Conservation (phyloP, 2,888 invertebrate species). For the Zootermopsis nevadensis region DNA sequence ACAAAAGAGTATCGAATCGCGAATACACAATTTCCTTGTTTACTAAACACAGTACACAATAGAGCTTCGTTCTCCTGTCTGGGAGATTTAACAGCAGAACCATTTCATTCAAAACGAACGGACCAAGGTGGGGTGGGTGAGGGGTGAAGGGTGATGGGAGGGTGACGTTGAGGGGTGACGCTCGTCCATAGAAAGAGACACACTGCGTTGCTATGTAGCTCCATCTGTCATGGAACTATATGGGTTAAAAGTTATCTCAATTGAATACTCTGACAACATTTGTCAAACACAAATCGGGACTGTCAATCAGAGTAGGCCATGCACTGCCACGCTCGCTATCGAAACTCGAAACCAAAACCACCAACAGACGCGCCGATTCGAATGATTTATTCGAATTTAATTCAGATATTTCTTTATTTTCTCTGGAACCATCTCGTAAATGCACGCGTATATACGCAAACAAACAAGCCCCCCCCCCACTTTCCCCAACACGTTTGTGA, state of each 20-base stretch:
- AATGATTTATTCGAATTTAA: slow-evolving; percentile 48
- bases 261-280: slow-evolving; percentile 47
- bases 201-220: not conserved
- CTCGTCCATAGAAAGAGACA: not conserved
- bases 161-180: not conserved
- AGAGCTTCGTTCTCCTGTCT: too few relatives aligned
- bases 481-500: not conserved
- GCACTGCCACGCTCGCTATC: slow-evolving; percentile 18
- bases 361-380: slow-evolving; percentile 10
- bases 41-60: too few relatives aligned
- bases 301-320: slow-evolving; percentile 46
- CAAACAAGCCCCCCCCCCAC: not conserved
- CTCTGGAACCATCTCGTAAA: not conserved
- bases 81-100: too few relatives aligned
- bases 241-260: slow-evolving; percentile 43
- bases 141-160: too few relatives aligned
- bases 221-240: slow-evolving; percentile 43
- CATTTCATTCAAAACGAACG: too few relatives aligned
- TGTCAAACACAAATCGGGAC: slow-evolving; percentile 43
- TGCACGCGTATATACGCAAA: not conserved
- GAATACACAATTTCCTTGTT: too few relatives aligned
- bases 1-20: too few relatives aligned
- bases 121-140: too few relatives aligned
- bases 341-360: not conserved
- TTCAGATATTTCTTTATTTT: slow-evolving; percentile 45